A percentile compares a stretch with the other conserved stretches of the same genome.
Evolutionary conservation across 2,797 vertebrate genomes (phyloP).

Genomic region (Pangasius krempfi): DNA sequence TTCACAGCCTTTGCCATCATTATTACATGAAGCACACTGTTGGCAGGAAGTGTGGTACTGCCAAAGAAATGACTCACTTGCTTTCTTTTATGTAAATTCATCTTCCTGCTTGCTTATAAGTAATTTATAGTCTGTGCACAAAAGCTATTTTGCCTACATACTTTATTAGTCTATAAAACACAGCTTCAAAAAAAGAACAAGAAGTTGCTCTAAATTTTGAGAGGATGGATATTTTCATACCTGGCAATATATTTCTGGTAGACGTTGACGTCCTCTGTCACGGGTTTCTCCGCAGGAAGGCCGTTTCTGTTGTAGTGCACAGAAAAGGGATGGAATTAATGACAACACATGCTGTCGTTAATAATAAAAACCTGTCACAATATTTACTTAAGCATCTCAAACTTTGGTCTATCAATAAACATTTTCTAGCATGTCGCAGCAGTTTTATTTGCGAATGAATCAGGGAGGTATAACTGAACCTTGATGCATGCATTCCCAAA

Average conservation of each 20-base stretch:
- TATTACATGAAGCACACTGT: conserved; percentile 29
- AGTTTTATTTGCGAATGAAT: conserved; percentile 73
- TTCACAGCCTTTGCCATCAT: conserved; percentile 42
- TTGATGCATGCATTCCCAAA: conserved; percentile 79
- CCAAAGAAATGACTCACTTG: conserved; percentile 64
- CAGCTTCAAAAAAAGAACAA: conserved; percentile 61
- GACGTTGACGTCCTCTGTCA: conserved; percentile 96
- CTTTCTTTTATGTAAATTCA: conserved; percentile 65
- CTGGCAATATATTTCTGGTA: conserved; percentile 99
- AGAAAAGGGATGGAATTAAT: conserved; percentile 78
- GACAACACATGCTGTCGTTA: conserved; percentile 70
- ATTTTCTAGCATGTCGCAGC: conserved; percentile 75
- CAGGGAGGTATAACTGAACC: conserved; percentile 66
- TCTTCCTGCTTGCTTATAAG: conserved; percentile 66
- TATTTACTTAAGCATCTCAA: conserved; percentile 80
- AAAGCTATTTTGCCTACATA: conserved; percentile 64
- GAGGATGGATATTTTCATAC: conserved; percentile 83
- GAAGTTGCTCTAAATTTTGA: conserved; percentile 56
- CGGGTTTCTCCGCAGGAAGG: conserved; percentile 97
- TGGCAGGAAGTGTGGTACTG: conserved; percentile 44
- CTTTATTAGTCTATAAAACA: conserved; percentile 72
- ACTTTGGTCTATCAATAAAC: conserved; percentile 81
- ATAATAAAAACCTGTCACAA: conserved; percentile 83
- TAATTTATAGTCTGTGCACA: conserved; percentile 70
- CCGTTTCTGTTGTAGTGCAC: conserved; percentile 87